Percentiles rank a stretch among this genome's conserved stretches.
Conservation (phyloP, 2,113 vertebrate species). For the Pachyramphus minor region DNA sequence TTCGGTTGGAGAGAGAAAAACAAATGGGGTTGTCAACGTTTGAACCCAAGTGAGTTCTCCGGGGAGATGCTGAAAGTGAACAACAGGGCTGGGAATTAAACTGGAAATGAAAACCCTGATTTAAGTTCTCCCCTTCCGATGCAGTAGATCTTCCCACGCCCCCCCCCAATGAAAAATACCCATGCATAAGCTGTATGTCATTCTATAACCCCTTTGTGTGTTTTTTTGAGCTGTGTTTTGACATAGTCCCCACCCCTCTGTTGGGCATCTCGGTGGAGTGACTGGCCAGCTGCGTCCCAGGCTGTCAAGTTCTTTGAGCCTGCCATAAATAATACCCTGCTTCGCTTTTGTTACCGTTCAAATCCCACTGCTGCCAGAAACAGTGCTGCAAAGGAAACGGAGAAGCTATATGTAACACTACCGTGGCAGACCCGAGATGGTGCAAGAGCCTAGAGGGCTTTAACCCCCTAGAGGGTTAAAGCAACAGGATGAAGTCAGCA, state of each 20-base stretch:
- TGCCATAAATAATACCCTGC: not conserved
- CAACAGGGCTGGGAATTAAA: not conserved
- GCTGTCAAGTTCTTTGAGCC: not conserved
- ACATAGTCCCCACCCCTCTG: not conserved
- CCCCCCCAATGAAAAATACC: not conserved
- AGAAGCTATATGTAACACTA: not conserved
- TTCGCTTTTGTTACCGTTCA: not conserved
- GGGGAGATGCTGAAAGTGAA: not conserved
- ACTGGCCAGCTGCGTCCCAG: not conserved
- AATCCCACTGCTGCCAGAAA: not conserved
- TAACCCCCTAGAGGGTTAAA: conserved; percentile 42
- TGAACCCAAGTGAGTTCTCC: not conserved
- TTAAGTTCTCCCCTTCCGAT: not conserved
- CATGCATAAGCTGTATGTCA: not conserved
- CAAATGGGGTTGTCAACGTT: too few relatives aligned
- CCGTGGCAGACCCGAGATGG: not conserved
- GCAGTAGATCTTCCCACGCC: not conserved
- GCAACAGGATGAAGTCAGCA: conserved; percentile 46
- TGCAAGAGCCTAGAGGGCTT: not conserved
- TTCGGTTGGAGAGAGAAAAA: not conserved
- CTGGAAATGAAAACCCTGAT: not conserved
- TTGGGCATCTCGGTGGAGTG: not conserved
- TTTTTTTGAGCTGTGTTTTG: not conserved
- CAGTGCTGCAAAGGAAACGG: not conserved
- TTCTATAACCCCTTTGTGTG: not conserved